These are phyloP conservation scores for Brachypteracias leptosomus DNA, from an alignment of 2,113 vertebrate species.

Conservation along the genomic window DNA sequence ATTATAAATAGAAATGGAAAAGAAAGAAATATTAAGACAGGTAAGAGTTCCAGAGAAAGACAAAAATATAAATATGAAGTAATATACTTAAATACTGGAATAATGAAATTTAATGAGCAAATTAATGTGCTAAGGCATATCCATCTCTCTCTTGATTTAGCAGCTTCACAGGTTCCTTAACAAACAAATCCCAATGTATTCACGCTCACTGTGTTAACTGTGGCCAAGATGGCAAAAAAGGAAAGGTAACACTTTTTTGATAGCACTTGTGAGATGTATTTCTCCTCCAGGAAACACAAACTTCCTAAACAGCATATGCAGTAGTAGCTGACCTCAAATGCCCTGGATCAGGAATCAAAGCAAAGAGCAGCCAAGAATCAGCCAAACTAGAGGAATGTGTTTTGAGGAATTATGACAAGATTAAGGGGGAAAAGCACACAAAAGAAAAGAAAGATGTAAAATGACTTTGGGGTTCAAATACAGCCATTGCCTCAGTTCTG, in stretches of 20 bases:
- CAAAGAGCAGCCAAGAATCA: neutral
- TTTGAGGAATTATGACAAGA: neutral
- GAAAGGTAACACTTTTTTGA: no score
- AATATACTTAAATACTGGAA: neutral
- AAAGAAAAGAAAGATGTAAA: neutral
- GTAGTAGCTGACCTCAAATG: neutral
- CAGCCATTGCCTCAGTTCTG: neutral
- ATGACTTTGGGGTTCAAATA: neutral
- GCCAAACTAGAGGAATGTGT: neutral
- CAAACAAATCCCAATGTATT: neutral
- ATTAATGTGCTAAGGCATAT: neutral
- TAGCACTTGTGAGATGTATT: neutral
- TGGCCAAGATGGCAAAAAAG: neutral
- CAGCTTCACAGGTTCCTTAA: neutral
- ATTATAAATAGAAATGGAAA: neutral
- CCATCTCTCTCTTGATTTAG: neutral
- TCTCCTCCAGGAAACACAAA: neutral
- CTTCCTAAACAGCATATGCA: neutral
- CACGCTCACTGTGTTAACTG: neutral
- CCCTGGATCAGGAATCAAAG: neutral
- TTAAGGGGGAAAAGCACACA: neutral
- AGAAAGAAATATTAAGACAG: neutral
- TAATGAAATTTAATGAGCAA: neutral
- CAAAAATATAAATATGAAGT: neutral
- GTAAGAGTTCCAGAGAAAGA: neutral